phyloP scores from a whole-genome alignment of 2,113 vertebrate genomes.

The Toxotes chatareus region DNA sequence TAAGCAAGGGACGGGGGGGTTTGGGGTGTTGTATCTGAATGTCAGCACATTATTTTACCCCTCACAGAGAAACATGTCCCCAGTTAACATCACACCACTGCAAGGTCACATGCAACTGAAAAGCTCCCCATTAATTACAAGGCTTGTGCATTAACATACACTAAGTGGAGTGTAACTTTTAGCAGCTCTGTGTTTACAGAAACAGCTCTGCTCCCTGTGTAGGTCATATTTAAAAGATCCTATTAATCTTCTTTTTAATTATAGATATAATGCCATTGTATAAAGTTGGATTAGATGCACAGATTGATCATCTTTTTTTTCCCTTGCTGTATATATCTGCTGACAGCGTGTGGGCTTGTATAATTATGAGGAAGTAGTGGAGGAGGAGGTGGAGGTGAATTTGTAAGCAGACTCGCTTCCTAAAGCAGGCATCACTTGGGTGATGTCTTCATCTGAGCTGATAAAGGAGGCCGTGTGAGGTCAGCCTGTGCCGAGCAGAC shows the following conservation, averaged over 20 bases:
- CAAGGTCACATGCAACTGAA: constrained; percentile 58
- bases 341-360: constrained; percentile 49
- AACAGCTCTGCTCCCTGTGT: constrained; percentile 21
- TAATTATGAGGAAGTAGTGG: constrained; percentile 47
- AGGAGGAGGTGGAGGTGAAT: constrained; percentile 32
- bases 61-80: constrained; percentile 36
- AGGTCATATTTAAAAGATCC: constrained; percentile 67
- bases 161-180: constrained; percentile 26
- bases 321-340: constrained; percentile 10
- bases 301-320: constrained; percentile 53
- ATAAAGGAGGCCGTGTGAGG: background rate
- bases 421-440: background rate
- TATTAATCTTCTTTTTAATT: constrained; percentile 75
- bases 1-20: background rate
- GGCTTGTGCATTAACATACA: constrained; percentile 26
- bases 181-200: constrained; percentile 45
- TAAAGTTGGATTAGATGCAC: constrained; percentile 48
- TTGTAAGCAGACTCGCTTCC: background rate
- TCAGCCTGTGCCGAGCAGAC: background rate
- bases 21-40: background rate
- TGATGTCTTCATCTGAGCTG: constrained; percentile 1
- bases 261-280: constrained; percentile 54
- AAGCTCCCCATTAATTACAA: constrained; percentile 54
- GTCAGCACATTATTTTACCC: constrained; percentile 46
- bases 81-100: constrained; percentile 31